Base-by-base conservation (phyloP, 1,140 invertebrate species). In the Tetramorium parvispinum region DNA sequence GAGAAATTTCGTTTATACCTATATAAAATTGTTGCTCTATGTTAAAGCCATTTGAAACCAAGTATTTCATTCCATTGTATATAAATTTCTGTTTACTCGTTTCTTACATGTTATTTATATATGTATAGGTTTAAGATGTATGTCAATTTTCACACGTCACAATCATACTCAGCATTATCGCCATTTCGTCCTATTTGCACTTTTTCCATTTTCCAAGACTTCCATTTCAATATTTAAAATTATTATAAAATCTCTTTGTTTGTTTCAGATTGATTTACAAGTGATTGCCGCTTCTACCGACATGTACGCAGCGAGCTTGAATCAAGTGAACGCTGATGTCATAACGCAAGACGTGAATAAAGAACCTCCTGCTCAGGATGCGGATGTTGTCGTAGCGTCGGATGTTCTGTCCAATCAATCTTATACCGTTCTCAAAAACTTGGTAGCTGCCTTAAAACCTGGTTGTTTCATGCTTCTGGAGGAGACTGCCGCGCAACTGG, bases 401-500 rank as follows among this genome's bases (percentile, higher is more conserved):
- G 97, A 98, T 91, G 93, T 97, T 32, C 86, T 97, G 27, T 95
- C 89, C 10, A 93, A 94, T 40, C 92, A 92, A 2, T 90, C 91
- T 6, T 68, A 76, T 0, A 65, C 24, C 0, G 87, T 96, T 76
- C 91, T 97, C 24, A 93, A 95, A 18, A 96, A 97, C 88, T 94
- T 98, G 57, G 93, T 95, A 3, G 94, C 94, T n/a, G 96, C 97
- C 37, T 92, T 99, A 2, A 97, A 96, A 87, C 93, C 96, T 0
- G 96, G 96, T 61, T 98, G 98, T 21, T 98, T 98, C 92, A 86
- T 98, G 1, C 94, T 99, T 55, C 94, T 98, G 8, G 97, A 98
- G 93, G 98, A 98, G 95, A 96, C 96, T 7, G 95, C 95, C 10
- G 94, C 95, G 16, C 96, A 96, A 93, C 94, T 63, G 88, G 94